These are phyloP conservation scores for Lethrus apterus DNA, from an alignment of 1,140 invertebrate genomes.

Conservation along the genomic window DNA sequence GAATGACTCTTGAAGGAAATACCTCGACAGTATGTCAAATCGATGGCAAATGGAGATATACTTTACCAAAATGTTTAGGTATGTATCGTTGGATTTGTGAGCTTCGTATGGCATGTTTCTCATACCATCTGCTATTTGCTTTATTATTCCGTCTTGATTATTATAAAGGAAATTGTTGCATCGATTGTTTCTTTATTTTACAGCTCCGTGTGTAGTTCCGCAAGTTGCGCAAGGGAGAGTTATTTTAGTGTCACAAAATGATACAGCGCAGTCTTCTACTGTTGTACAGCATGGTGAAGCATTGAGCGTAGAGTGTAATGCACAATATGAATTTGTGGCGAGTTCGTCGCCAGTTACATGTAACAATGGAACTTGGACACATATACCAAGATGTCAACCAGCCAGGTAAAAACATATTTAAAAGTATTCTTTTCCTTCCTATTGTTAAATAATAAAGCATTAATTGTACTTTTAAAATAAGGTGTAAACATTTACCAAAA, in stretches of 20 bases:
- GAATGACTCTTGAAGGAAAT: slow-evolving; percentile 85
- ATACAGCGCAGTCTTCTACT: slow-evolving; percentile 49
- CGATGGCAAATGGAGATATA: slow-evolving; percentile 89
- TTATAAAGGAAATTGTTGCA: not conserved
- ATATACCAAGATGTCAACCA: slow-evolving; percentile 60
- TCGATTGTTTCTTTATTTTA: slow-evolving; percentile 14
- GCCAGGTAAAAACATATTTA: slow-evolving; percentile 30
- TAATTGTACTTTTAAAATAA: slow-evolving; percentile 10
- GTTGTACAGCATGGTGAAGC: slow-evolving; percentile 78
- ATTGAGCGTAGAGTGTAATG: slow-evolving; percentile 78
- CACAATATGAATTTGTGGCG: slow-evolving; percentile 79
- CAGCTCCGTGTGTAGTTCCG: slow-evolving; percentile 85
- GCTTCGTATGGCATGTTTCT: slow-evolving; percentile 5
- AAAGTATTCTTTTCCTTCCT: too few species aligned
- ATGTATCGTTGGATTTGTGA: slow-evolving; percentile 17
- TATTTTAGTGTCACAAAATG: slow-evolving; percentile 48
- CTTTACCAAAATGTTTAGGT: slow-evolving; percentile 75
- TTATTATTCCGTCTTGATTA: not conserved
- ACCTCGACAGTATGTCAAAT: slow-evolving; percentile 85
- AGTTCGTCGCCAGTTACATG: slow-evolving; percentile 71
- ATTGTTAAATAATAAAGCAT: not conserved
- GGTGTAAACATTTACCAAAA: slow-evolving; percentile 84
- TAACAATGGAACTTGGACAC: slow-evolving; percentile 93
- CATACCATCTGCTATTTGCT: not conserved
- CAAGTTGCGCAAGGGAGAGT: slow-evolving; percentile 77